Conservation (phyloP, 2,888 invertebrate genomes). For the Sphecodes monilicornis region DNA sequence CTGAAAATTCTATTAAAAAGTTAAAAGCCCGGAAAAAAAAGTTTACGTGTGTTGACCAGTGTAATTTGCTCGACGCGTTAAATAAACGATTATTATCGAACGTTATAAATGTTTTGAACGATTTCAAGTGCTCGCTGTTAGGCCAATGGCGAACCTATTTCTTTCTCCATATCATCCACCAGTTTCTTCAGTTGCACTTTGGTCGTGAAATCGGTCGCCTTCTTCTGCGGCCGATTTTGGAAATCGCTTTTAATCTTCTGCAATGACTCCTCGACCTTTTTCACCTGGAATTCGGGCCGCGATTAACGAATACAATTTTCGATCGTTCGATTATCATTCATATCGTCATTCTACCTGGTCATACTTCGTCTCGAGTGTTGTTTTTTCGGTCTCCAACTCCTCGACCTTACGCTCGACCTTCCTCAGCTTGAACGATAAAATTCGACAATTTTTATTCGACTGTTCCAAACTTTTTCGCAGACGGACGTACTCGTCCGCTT, state of each 20-base stretch:
- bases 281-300: slow-evolving; percentile 65
- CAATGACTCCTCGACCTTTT: slow-evolving; percentile 88
- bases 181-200: slow-evolving; percentile 92
- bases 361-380: slow-evolving; percentile 89
- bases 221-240: slow-evolving; percentile 90
- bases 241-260: slow-evolving; percentile 89
- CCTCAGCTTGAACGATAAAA: slow-evolving; percentile 98
- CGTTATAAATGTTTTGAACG: not conserved
- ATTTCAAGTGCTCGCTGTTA: not conserved
- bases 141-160: slow-evolving; percentile 87
- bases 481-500: slow-evolving; percentile 97
- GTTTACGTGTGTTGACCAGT: not conserved
- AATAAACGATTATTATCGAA: not conserved
- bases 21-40: not conserved
- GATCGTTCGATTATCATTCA: not conserved
- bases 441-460: slow-evolving; percentile 98
- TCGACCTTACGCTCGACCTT: slow-evolving; percentile 97
- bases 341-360: slow-evolving; percentile 84
- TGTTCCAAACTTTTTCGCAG: slow-evolving; percentile 98
- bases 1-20: not conserved
- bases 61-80: not conserved
- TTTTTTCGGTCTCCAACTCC: slow-evolving; percentile 94
- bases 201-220: slow-evolving; percentile 89
- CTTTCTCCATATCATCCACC: slow-evolving; percentile 94
- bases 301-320: not conserved